Evolutionary conservation across 2,113 vertebrate species (phyloP).

Genomic region (Prunella himalayana): DNA sequence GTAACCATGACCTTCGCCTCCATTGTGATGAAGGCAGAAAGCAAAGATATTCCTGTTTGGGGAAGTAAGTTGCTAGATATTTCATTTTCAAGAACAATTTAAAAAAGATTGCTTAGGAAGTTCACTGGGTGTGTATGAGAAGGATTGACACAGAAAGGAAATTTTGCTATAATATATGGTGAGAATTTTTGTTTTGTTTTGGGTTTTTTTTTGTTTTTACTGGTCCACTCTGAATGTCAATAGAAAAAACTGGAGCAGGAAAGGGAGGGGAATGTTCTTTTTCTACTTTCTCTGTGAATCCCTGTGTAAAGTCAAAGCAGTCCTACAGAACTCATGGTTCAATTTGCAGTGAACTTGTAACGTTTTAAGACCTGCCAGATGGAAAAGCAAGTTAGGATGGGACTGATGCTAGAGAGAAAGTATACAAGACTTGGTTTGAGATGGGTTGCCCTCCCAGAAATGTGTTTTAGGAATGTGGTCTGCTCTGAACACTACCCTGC

Average conservation of each 20-base stretch:
- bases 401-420: neutral
- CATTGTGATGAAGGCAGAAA: constrained; percentile 92
- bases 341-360: neutral
- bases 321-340: neutral
- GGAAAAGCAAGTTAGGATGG: neutral
- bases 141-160: neutral
- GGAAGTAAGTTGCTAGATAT: constrained; percentile 84
- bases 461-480: neutral
- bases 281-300: neutral
- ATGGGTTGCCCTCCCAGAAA: neutral
- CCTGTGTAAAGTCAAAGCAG: neutral
- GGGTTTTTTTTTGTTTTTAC: neutral
- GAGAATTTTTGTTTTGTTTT: neutral
- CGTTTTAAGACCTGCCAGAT: neutral
- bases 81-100: neutral
- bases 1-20: constrained; percentile 95
- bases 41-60: constrained; percentile 93
- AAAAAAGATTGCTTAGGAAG: neutral
- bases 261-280: fast-evolving
- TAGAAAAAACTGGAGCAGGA: neutral
- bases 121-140: neutral
- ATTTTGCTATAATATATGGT: neutral
- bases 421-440: fast-evolving
- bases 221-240: neutral
- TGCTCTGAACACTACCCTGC: neutral